These are phyloP conservation scores for Todiramphus saurophagus DNA, from an alignment of 2,113 vertebrate species.

Conservation along the genomic window DNA sequence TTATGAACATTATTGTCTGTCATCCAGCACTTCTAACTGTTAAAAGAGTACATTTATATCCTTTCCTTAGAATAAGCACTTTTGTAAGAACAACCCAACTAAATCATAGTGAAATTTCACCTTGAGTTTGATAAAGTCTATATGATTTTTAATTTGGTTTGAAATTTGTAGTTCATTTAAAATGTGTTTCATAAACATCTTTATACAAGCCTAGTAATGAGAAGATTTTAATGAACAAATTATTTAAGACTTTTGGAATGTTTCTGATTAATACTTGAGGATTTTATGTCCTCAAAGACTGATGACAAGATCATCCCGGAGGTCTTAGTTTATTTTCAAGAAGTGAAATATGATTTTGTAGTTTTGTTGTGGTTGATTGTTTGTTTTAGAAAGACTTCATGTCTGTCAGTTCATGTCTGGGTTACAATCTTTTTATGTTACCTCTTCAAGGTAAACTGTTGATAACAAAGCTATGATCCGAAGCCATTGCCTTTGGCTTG, in stretches of 20 bases:
- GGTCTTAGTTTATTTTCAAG: neutral
- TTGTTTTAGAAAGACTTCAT: neutral
- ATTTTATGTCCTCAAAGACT: neutral
- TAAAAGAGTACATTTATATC: neutral
- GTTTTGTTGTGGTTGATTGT: neutral
- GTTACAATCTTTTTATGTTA: neutral
- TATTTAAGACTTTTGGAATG: neutral
- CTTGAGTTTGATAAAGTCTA: neutral
- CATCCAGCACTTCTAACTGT: neutral
- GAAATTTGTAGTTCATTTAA: neutral
- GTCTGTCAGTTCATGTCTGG: neutral
- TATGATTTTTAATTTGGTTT: neutral
- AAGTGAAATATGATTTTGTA: neutral
- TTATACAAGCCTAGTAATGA: neutral
- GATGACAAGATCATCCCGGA: neutral
- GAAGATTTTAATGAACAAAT: neutral
- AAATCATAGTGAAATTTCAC: neutral
- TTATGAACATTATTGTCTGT: neutral
- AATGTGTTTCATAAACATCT: neutral
- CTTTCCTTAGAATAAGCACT: neutral
- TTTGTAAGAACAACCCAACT: neutral
- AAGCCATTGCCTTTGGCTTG: neutral
- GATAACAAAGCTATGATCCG: neutral
- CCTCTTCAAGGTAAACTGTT: neutral
- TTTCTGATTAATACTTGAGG: neutral